Evolutionary conservation across 2,888 invertebrate genomes (phyloP).

Genomic region (Eustalomyia histrio): DNA sequence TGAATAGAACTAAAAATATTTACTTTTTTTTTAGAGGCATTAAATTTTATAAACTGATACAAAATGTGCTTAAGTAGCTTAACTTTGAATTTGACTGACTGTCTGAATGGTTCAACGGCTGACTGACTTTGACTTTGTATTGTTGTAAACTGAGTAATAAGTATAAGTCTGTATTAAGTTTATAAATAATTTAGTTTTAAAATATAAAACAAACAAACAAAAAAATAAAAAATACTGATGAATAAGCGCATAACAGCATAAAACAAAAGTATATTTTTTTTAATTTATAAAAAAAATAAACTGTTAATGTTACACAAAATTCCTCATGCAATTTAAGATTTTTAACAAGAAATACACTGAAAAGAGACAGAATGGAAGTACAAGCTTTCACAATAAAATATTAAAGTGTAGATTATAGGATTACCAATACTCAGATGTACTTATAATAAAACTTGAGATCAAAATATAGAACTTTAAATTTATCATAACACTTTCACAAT

Average conservation of each 20-base stretch:
- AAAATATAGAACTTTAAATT: no score
- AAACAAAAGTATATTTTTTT: not conserved
- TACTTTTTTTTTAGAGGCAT: no score
- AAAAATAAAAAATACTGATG: slow-evolving; percentile 21
- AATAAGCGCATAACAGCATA: slow-evolving; percentile 19
- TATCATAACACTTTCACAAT: no score
- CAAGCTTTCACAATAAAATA: no score
- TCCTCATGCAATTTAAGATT: slow-evolving; percentile 16
- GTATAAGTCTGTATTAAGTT: slow-evolving; percentile 20
- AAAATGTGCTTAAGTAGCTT: slow-evolving; percentile 62
- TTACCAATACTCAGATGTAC: no score
- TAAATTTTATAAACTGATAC: not conserved
- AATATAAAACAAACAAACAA: no score
- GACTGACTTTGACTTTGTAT: slow-evolving; percentile 59
- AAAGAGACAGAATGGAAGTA: not conserved
- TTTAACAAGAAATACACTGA: not conserved
- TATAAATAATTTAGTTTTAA: not conserved
- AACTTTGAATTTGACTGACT: slow-evolving; percentile 50
- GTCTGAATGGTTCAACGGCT: slow-evolving; percentile 37
- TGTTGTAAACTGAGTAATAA: slow-evolving; percentile 24
- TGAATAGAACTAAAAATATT: no score
- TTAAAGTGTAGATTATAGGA: no score
- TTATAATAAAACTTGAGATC: no score
- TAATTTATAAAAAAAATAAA: not conserved
- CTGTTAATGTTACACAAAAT: not conserved